A percentile compares a stretch with the other conserved stretches of the same genome.
Evolutionary conservation across 2,797 vertebrate species (phyloP).

Genomic region (Oreortyx pictus): DNA sequence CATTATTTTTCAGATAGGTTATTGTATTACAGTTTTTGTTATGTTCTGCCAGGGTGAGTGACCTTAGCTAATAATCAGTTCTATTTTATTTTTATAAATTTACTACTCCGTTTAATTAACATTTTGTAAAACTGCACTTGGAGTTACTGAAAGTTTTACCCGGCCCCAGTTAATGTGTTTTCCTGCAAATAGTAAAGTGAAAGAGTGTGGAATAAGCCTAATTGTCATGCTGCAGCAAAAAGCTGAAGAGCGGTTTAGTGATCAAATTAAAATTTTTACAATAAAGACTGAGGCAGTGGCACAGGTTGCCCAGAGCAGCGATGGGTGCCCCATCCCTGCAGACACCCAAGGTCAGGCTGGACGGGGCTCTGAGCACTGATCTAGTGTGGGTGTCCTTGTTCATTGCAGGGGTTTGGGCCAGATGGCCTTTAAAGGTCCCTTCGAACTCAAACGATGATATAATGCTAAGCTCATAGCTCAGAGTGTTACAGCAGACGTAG

Average conservation of each 20-base stretch:
- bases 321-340: too few relatives aligned
- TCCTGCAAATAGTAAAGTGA: not conserved
- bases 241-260: slow-evolving; percentile 1
- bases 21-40: slow-evolving; percentile 26
- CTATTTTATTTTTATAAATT: not conserved
- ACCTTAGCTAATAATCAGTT: slow-evolving; percentile 22
- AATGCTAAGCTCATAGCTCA: slow-evolving; percentile 11
- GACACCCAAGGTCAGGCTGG: too few relatives aligned
- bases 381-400: too few relatives aligned
- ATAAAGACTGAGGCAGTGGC: too few relatives aligned
- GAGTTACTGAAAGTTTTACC: not conserved
- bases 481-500: not conserved
- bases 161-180: not conserved
- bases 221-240: not conserved
- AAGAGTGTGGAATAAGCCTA: not conserved
- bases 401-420: too few relatives aligned
- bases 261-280: not conserved
- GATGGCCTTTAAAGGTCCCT: too few relatives aligned
- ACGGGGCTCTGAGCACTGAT: too few relatives aligned
- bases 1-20: not conserved
- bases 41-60: not conserved
- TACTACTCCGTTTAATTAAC: not conserved
- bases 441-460: too few relatives aligned
- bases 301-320: too few relatives aligned
- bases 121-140: not conserved